These are phyloP conservation scores for Brachynemurus nebulosus DNA, from an alignment of 2,888 invertebrate species.

Conservation along the genomic window DNA sequence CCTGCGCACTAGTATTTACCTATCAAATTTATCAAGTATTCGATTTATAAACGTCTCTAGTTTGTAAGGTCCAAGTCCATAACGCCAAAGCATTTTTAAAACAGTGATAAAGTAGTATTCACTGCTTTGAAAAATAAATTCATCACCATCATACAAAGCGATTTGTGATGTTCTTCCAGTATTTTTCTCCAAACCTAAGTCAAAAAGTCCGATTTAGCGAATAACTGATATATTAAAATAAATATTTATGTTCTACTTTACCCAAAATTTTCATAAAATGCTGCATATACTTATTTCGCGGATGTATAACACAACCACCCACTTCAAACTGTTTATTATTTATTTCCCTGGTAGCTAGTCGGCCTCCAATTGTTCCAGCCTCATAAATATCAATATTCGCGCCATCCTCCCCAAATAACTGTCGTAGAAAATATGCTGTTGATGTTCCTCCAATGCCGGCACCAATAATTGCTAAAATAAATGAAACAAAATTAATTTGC, in stretches of 20 bases:
- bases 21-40: slow-evolving; percentile 30
- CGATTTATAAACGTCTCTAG: slow-evolving; percentile 30
- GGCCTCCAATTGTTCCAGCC: slow-evolving; percentile 38
- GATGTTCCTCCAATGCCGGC: slow-evolving; percentile 48
- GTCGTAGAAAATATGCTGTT: slow-evolving; percentile 38
- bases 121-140: slow-evolving; percentile 38
- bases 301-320: slow-evolving; percentile 45
- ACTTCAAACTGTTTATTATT: slow-evolving; percentile 37
- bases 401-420: slow-evolving; percentile 27
- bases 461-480: slow-evolving; percentile 40
- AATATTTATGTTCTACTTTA: too few species aligned
- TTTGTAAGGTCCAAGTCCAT: slow-evolving; percentile 37
- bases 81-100: slow-evolving; percentile 37
- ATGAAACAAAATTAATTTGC: too few species aligned
- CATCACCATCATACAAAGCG: slow-evolving; percentile 38
- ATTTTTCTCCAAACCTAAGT: slow-evolving; percentile 26
- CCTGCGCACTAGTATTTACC: slow-evolving; percentile 17
- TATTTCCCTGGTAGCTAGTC: slow-evolving; percentile 36
- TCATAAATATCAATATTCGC: slow-evolving; percentile 41
- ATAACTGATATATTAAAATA: too few species aligned
- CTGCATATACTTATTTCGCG: slow-evolving; percentile 40
- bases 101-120: slow-evolving; percentile 31
- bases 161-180: slow-evolving; percentile 18
- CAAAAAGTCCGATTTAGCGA: too few species aligned
- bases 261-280: slow-evolving; percentile 37